phyloP scores from a whole-genome alignment of 2,113 vertebrate genomes.

The Rhagologus leucostigma region DNA sequence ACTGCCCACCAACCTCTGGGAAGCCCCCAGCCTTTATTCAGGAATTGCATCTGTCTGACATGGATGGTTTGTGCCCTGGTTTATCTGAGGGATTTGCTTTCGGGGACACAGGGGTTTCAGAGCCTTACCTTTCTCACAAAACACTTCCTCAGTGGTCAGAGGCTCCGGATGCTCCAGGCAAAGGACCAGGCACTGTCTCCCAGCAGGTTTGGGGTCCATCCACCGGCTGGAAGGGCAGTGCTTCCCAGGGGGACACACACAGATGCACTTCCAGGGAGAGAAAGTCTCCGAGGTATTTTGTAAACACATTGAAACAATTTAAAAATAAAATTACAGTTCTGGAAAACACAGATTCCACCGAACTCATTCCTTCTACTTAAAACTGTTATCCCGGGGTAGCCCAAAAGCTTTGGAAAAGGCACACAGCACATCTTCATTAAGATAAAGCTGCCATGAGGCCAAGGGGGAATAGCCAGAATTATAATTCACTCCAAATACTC shows the following conservation, averaged over 20 bases:
- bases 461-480: not conserved
- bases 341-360: not conserved
- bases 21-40: not conserved
- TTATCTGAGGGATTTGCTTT: not conserved
- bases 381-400: not conserved
- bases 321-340: not conserved
- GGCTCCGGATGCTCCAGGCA: accelerated
- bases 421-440: not conserved
- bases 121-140: not conserved
- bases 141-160: not conserved
- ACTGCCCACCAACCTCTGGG: not conserved
- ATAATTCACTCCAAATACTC: not conserved
- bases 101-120: accelerated
- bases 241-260: not conserved
- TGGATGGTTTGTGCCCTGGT: not conserved
- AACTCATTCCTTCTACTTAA: not conserved
- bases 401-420: not conserved
- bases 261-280: not conserved
- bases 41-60: not conserved
- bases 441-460: not conserved
- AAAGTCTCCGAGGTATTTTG: not conserved
- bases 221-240: not conserved
- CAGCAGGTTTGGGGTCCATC: not conserved
- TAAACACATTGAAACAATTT: not conserved
- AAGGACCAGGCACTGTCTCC: not conserved